Base-by-base conservation (phyloP, 2,888 invertebrate genomes). In the Meiosimyza decipiens region DNA sequence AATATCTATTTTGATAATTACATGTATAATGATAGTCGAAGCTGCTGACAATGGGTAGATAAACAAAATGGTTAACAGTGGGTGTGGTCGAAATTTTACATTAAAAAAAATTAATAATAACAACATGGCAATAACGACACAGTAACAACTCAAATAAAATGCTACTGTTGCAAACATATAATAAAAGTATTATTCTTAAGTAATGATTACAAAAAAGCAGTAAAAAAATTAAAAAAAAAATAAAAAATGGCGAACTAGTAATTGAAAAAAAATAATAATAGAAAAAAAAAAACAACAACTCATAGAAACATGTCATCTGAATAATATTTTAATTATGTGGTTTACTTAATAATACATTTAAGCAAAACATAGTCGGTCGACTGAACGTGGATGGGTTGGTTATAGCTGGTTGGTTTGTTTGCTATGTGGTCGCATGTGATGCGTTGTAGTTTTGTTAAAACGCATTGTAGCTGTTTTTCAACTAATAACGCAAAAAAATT, bases 21-120 rank as follows among this genome's bases (percentile, higher is more conserved):
- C 40, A 40, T 7, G 40, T 40, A 40, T 40, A 40, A 40, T 40
- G 9, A 40, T 7, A 40, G 40, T 40, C 9, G 6, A 40, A 40
- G 9, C 40, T 40, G 40, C 40, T 40, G 40, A 40, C 7, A 64
- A 52, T 22, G 40, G 22, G 52, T 60, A 66, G 51, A 77, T 76
- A 65, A 76, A 79, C 81, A 79, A 81, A 80, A 78, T 77, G 79
- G 73, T 77, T 73, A 76, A 72, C 73, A 73, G 69, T 71, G 76
- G 77, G 76, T 75, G 79, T 74, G 70, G 59, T 62, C 60, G 66
- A 64, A 73, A 74, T 73, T 73, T 70, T 47, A 62, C 57, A 70
- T 63, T 71, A 71, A 63, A 62, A 22, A 22, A 71, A 55, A 63
- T 71, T 71, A 55, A 55, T 51, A 52, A 33, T 51, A 66, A 40